A percentile compares a stretch with the other conserved stretches of the same genome.
phyloP scores from a whole-genome alignment of 2,888 invertebrate species.

The Habrosyne pyritoides region DNA sequence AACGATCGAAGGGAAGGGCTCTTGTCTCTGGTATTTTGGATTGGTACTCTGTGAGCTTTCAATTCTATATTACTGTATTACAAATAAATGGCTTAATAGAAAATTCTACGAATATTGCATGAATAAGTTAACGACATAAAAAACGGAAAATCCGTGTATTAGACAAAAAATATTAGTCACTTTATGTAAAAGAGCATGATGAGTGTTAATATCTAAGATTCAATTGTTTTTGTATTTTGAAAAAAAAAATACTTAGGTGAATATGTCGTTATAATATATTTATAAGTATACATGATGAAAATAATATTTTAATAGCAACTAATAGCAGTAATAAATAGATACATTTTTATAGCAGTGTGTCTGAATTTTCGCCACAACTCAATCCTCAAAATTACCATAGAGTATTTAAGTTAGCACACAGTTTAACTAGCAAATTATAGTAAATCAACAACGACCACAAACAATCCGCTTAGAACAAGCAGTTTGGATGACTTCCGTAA shows the following conservation, averaged over 20 bases:
- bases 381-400: not conserved
- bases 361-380: not conserved
- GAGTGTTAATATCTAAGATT: not conserved
- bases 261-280: too few species aligned
- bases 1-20: slow-evolving; percentile 54
- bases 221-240: not conserved
- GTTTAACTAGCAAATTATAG: not conserved
- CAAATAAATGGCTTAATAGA: not conserved
- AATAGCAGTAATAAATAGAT: too few species aligned
- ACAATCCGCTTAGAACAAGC: slow-evolving; percentile 52
- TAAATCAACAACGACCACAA: slow-evolving; percentile 27
- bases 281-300: too few species aligned
- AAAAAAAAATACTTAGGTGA: too few species aligned
- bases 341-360: not conserved
- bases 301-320: too few species aligned
- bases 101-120: not conserved
- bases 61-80: not conserved
- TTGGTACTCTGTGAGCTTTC: slow-evolving; percentile 10
- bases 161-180: not conserved
- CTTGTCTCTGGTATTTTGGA: slow-evolving; percentile 27
- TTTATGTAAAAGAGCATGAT: not conserved
- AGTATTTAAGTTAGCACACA: slow-evolving; percentile 7
- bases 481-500: slow-evolving; percentile 44
- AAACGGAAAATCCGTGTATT: too few species aligned
- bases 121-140: too few species aligned